Conservation (phyloP, 1,140 invertebrate genomes). For the Drosophila athabasca region DNA sequence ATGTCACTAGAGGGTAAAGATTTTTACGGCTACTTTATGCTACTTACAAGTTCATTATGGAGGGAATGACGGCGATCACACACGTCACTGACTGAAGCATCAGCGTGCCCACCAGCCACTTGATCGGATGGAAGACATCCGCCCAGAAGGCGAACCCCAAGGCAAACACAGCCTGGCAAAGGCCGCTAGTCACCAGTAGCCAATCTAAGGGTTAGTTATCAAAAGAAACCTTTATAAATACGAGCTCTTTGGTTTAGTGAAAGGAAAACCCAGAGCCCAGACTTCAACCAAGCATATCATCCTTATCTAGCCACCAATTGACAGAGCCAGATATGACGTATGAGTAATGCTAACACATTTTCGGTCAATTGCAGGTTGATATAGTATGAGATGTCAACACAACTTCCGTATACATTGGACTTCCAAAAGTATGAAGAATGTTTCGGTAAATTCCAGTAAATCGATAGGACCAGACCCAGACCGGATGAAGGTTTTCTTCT, state of each 20-base stretch:
- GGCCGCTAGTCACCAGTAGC: constrained; percentile 85
- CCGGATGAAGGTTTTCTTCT: constrained; percentile 7
- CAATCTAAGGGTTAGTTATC: constrained; percentile 84
- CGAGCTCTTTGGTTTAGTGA: not conserved
- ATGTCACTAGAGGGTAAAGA: not conserved
- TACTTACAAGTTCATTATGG: constrained; percentile 84
- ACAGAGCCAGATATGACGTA: constrained; percentile 32
- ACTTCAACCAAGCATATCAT: not conserved
- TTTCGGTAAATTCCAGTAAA: not conserved
- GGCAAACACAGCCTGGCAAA: constrained; percentile 85
- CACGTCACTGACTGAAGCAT: constrained; percentile 85
- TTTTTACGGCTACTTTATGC: not conserved
- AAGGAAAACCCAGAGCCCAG: not conserved
- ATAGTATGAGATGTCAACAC: not conserved
- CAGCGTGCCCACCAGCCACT: constrained; percentile 86
- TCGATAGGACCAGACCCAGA: not conserved
- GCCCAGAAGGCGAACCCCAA: constrained; percentile 86
- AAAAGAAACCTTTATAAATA: constrained; percentile 5
- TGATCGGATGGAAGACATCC: constrained; percentile 85
- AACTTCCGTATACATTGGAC: constrained; percentile 1
- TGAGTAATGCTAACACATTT: constrained; percentile 31
- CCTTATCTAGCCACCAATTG: constrained; percentile 27
- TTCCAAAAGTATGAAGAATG: not conserved
- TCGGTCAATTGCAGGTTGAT: not conserved
- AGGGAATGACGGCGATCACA: constrained; percentile 86